Percentiles rank a stretch among this genome's conserved stretches.
Evolutionary conservation across 2,113 vertebrate species (phyloP).

Genomic region (Lonchura striata): DNA sequence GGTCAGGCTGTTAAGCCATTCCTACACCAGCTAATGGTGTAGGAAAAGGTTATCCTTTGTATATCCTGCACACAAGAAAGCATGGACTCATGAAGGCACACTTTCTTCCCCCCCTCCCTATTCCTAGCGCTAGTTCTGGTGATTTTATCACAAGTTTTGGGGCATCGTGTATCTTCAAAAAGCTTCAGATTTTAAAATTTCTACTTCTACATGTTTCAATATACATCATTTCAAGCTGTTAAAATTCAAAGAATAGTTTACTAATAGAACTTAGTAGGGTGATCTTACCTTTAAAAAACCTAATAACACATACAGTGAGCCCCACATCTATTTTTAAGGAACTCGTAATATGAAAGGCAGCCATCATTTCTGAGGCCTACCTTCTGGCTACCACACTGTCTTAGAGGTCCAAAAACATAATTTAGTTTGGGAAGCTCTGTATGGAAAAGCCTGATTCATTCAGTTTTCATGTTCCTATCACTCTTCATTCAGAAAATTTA

Average conservation of each 20-base stretch:
- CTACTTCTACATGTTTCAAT: background rate
- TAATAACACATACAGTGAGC: background rate
- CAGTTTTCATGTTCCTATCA: background rate
- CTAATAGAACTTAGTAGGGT: background rate
- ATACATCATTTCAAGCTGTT: background rate
- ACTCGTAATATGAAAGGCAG: background rate
- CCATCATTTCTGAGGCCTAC: background rate
- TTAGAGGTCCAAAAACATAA: background rate
- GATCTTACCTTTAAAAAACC: background rate
- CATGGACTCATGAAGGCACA: background rate
- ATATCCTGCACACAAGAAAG: background rate
- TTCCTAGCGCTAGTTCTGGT: background rate
- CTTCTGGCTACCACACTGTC: background rate
- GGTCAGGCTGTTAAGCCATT: conserved; percentile 37
- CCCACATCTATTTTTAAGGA: background rate
- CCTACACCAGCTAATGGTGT: background rate
- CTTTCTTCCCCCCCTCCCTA: accelerated
- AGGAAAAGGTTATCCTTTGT: background rate
- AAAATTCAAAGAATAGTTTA: background rate
- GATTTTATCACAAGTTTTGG: background rate
- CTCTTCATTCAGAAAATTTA: background rate
- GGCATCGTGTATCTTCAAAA: background rate
- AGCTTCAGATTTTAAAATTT: background rate
- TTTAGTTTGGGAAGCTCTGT: background rate
- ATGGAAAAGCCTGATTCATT: background rate